Conservation (phyloP, 2,888 invertebrate species). For the Macrophya annulata region DNA sequence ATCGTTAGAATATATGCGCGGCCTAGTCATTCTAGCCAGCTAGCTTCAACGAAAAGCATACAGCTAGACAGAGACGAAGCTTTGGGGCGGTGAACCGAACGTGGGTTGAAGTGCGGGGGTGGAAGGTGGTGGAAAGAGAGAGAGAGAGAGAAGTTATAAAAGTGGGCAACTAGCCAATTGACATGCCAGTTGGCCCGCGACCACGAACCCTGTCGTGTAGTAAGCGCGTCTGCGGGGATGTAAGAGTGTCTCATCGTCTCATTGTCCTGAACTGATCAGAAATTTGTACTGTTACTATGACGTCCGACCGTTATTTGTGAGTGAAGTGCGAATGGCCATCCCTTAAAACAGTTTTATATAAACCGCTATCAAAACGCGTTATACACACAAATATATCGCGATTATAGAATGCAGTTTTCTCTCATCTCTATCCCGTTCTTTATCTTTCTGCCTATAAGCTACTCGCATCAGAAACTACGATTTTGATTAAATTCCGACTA, state of each 20-base stretch:
- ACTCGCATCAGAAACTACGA: not conserved
- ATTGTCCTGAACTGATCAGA: conserved; percentile 57
- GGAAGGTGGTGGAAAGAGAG: conserved; percentile 60
- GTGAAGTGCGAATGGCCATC: conserved; percentile 60
- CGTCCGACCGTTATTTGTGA: conserved; percentile 74
- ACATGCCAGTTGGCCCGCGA: conserved; percentile 78
- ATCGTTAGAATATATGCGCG: conserved; percentile 4
- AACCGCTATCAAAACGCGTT: conserved; percentile 6
- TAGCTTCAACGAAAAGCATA: conserved; percentile 21
- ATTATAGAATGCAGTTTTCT: not conserved
- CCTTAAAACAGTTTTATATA: not conserved
- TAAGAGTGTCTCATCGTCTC: conserved; percentile 30
- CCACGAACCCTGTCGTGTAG: conserved; percentile 62
- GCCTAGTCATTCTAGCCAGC: conserved; percentile 37
- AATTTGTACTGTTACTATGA: conserved; percentile 72
- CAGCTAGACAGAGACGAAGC: conserved; percentile 40
- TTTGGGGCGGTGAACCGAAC: conserved; percentile 54
- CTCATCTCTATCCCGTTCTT: not conserved
- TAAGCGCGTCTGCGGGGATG: conserved; percentile 41
- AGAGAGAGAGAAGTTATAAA: conserved; percentile 75
- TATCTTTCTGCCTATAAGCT: not conserved
- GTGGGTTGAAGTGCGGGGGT: conserved; percentile 59
- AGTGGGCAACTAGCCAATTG: conserved; percentile 79
- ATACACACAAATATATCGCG: not conserved
- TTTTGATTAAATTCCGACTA: not conserved